Conservation (phyloP, 2,797 vertebrate species). For the Artibeus lituratus region DNA sequence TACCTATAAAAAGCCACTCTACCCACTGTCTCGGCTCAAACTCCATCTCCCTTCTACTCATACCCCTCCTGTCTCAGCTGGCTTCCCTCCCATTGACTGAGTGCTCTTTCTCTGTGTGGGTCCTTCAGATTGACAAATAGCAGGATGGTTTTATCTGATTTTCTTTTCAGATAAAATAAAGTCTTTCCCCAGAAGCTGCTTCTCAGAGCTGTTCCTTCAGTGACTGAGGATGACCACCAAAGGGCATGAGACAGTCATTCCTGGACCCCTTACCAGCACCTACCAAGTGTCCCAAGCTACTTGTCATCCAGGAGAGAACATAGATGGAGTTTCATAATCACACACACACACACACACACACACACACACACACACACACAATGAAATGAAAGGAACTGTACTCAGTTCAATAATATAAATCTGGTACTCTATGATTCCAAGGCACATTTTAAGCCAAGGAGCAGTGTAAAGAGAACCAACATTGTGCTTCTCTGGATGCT, state of each 20-base stretch:
- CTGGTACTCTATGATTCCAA: not conserved
- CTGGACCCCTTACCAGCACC: not conserved
- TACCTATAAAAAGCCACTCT: not conserved
- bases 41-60: not conserved
- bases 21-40: not conserved
- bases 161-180: not conserved
- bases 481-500: not conserved
- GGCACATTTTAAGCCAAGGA: not conserved
- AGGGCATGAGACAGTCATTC: not conserved
- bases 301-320: not conserved
- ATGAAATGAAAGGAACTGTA: not conserved
- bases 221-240: not conserved
- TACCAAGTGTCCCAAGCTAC: not conserved
- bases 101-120: not conserved
- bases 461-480: not conserved
- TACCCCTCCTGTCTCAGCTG: not conserved
- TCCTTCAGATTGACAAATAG: not conserved
- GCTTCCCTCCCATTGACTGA: not conserved
- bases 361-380: too few relatives aligned
- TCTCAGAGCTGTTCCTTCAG: not conserved
- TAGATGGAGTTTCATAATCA: not conserved
- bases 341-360: not conserved
- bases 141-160: not conserved
- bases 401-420: not conserved
- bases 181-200: not conserved